Percentiles rank a stretch among this genome's conserved stretches.
phyloP scores from a whole-genome alignment of 92 coral and sea anemone species.

The Micromussa lordhowensis region DNA sequence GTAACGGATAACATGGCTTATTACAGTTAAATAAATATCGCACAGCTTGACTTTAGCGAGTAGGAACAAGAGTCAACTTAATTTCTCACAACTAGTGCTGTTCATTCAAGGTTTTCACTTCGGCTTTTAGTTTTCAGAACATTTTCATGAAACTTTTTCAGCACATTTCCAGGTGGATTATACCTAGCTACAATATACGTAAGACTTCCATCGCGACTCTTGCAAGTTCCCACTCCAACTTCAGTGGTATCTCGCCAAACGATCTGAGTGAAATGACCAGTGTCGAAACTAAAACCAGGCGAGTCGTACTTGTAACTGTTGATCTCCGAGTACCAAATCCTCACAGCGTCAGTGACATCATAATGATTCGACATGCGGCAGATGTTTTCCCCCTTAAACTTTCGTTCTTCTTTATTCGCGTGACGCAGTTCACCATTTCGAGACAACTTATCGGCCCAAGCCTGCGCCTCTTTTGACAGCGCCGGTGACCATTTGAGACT shows the following conservation, averaged over 20 bases:
- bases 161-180: constrained; percentile 90
- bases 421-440: constrained; percentile 78
- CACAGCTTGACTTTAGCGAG: too few relatives aligned
- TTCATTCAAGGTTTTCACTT: not conserved
- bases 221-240: constrained; percentile 85
- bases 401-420: constrained; percentile 81
- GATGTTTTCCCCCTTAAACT: constrained; percentile 78
- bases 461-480: constrained; percentile 75
- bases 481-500: constrained; percentile 72
- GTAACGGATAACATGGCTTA: too few relatives aligned
- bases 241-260: constrained; percentile 89
- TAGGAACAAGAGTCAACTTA: too few relatives aligned
- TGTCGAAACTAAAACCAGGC: constrained; percentile 80
- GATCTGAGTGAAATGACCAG: constrained; percentile 90
- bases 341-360: constrained; percentile 65
- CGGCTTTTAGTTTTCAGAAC: constrained; percentile 28
- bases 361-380: constrained; percentile 87
- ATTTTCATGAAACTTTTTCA: constrained; percentile 75
- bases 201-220: constrained; percentile 79
- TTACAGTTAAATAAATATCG: too few relatives aligned
- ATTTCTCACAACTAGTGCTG: not conserved
- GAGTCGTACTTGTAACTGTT: constrained; percentile 67
- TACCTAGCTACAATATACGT: constrained; percentile 91
- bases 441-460: constrained; percentile 82
- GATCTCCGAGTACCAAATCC: constrained; percentile 83